Evolutionary conservation across 2,113 vertebrate species (phyloP), one percentile per base, ranked within the genome.

Genomic region (Alouatta palliata): DNA sequence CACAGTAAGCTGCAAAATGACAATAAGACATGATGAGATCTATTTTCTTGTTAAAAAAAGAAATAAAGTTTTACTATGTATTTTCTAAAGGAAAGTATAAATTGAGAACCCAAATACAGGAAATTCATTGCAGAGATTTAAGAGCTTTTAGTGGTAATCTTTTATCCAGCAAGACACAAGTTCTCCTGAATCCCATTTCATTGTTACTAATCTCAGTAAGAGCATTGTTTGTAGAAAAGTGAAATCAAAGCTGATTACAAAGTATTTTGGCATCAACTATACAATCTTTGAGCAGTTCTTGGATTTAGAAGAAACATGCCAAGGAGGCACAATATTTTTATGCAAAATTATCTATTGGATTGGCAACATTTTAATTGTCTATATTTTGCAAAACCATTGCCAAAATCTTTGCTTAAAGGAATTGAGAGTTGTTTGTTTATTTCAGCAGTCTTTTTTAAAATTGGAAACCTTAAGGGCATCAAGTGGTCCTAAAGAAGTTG

Each of bases 121-220:
- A 30, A 91, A 80, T 30, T 23, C 2, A 30, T 54, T 19, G 30
- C 20, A 94, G 84, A 82, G 11, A 96, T 70, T 45, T 73, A 82
- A 82, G 43, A 54, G 30, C 10, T 91, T 89, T 95, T 64, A 87
- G n/a, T 20, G 85, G 3, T 87, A 94, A 93, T 91, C 35, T 95
- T 86, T 96, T 93, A 91, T 61, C 40, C 20, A 68, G 79, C n/a
- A 94, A 64, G 56, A 16, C 64, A 40, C 4, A 89, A n/a, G 8
- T 94, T 96, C 40, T 87, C 25, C 52, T 49, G 47, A 91, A 97
- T 85, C 20, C 2, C 2, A 64, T 71, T 95, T 66, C 23, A 66
- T 19, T 91, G 10, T 94, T 70, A 83, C 32, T 95, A 96, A 91
- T 81, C 27, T 89, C 77, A 86, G 3, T 32, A 16, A 61, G 19